Conservation (phyloP, 2,888 invertebrate species). For the Dromius quadrimaculatus region DNA sequence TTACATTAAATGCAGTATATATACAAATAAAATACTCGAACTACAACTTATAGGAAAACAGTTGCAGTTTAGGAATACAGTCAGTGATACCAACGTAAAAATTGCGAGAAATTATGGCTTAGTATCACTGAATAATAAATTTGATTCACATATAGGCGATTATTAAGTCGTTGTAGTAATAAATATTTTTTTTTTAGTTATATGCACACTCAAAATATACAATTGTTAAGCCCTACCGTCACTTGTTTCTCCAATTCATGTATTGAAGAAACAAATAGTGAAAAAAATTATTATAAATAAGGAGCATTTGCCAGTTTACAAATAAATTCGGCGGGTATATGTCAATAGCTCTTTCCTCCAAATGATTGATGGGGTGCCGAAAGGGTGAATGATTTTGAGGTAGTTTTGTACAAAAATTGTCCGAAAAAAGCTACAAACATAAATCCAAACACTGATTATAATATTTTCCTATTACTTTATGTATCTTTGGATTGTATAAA, state of each 20-base stretch:
- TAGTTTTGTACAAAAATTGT: conserved; percentile 45
- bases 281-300: conserved; percentile 37
- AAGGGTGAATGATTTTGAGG: conserved; percentile 43
- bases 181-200: conserved; percentile 20
- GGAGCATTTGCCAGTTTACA: conserved; percentile 49
- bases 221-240: conserved; percentile 23
- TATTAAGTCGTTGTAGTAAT: conserved; percentile 46
- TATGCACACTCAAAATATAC: conserved; percentile 33
- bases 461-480: conserved; percentile 42
- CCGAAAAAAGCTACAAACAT: conserved; percentile 45
- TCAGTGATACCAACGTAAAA: conserved; percentile 12
- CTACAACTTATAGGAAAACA: conserved; percentile 27
- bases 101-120: conserved; percentile 18
- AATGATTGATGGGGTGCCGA: conserved; percentile 1
- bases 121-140: conserved; percentile 15
- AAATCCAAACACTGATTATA: conserved; percentile 40
- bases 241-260: not conserved
- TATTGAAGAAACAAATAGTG: conserved; percentile 4
- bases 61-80: conserved; percentile 39
- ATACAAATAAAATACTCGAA: conserved; percentile 45
- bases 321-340: conserved; percentile 39
- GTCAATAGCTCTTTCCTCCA: conserved; percentile 15
- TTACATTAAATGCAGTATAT: conserved; percentile 50
- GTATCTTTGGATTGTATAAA: conserved; percentile 67
- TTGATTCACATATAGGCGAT: conserved; percentile 21